Evolutionary conservation across 2,888 invertebrate species (phyloP), one percentile per base, ranked within the genome.

Genomic region (Scelioninae gen. 2): DNA sequence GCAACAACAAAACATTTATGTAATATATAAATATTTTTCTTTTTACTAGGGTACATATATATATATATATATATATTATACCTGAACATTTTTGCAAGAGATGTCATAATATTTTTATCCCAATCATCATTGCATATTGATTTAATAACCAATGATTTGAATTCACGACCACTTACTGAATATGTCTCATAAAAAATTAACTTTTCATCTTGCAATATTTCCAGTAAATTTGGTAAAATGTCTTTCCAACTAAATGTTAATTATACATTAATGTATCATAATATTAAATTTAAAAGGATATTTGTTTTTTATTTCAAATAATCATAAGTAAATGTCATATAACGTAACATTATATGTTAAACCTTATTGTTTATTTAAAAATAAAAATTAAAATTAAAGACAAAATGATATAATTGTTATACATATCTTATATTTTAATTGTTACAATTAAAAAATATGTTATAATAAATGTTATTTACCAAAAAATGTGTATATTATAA

Each of bases 41-140:
- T n/a, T n/a, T n/a, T n/a, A n/a, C n/a, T n/a, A n/a, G n/a, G n/a
- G n/a, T n/a, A n/a, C n/a, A n/a, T 7, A n/a, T n/a, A n/a, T n/a
- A n/a, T n/a, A n/a, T n/a, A n/a, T n/a, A n/a, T n/a, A n/a, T n/a
- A n/a, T n/a, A n/a, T n/a, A n/a, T 22, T n/a, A 16, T 83, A 93
- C 92, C 88, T 89, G 81, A 92, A 92, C 91, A 92, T 91, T 76
- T 90, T 88, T 57, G 91, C 88, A 1, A 93, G 84, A 18, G 91
- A 88, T n/a, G 90, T 90, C 60, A 91, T 82, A 78, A 90, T 90
- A 50, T 86, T 84, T 18, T 90, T 86, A 6, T 87, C 87, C 91
- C 92, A 92, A 7, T 87, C 83, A 63, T 88, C 87, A 81, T 89
- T 89, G 77, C 91, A 91, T 11, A 93, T 85, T 0, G 89, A 87